These are phyloP conservation scores for Echinometra lucunter DNA, from an alignment of 53 echinoderm and acorn worm species.

Conservation along the genomic window DNA sequence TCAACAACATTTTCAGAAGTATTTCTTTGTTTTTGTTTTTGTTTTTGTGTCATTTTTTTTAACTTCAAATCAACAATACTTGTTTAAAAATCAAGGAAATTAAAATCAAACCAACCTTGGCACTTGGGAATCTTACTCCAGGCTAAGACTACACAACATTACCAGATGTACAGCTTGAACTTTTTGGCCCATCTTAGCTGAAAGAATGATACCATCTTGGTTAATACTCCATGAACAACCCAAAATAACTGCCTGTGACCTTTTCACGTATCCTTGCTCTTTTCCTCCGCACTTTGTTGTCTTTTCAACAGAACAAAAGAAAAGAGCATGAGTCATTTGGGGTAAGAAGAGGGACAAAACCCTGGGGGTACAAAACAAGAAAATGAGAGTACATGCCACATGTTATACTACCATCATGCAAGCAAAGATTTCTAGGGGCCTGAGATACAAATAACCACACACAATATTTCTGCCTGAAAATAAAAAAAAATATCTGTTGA, in stretches of 20 bases:
- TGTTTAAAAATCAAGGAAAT: too few species aligned
- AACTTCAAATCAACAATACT: too few species aligned
- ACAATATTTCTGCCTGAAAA: too few species aligned
- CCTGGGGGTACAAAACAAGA: not conserved
- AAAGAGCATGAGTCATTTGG: not conserved
- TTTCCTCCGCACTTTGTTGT: not conserved
- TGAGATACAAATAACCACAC: too few species aligned
- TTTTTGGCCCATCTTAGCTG: not conserved
- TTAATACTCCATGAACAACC: not conserved
- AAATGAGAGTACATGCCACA: not conserved
- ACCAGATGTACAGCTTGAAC: not conserved
- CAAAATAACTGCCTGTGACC: conserved; percentile 7
- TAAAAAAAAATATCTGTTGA: not conserved
- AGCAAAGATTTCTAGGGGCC: too few species aligned
- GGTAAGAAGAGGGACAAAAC: not conserved
- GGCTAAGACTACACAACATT: too few species aligned
- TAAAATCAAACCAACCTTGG: too few species aligned
- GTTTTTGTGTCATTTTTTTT: too few species aligned
- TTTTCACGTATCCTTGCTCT: not conserved
- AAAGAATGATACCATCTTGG: not conserved
- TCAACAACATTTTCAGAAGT: too few species aligned
- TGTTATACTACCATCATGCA: too few species aligned
- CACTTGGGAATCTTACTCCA: too few species aligned
- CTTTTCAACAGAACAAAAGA: not conserved
- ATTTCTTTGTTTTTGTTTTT: too few species aligned